A percentile compares a stretch with the other conserved stretches of the same genome.
Conservation (phyloP, 2,113 vertebrate species). For the Amblyopsis rosae region DNA sequence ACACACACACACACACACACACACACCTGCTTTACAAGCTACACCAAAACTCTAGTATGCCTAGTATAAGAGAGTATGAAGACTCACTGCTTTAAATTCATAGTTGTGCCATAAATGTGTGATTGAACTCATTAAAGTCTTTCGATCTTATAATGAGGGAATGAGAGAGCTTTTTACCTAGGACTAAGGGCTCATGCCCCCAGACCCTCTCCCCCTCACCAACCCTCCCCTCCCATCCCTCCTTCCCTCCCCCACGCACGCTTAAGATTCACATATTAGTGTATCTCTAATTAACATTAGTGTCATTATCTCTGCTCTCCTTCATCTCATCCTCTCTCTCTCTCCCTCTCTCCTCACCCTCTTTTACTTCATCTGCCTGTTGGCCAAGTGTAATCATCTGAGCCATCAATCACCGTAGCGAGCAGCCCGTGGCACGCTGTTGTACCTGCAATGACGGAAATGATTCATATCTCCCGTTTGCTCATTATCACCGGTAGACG, state of each 20-base stretch:
- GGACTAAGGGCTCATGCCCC: constrained; percentile 17
- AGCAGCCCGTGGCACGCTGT: constrained; percentile 36
- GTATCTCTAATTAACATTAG: constrained; percentile 63
- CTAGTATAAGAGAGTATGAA: neutral
- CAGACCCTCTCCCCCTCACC: neutral
- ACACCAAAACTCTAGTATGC: neutral
- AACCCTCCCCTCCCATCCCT: no score
- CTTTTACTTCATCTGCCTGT: constrained; percentile 38
- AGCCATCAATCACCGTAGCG: constrained; percentile 58
- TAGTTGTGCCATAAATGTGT: neutral
- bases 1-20: neutral
- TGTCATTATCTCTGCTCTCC: constrained; percentile 47
- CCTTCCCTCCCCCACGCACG: neutral
- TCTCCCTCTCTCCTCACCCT: constrained; percentile 38
- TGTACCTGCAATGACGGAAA: constrained; percentile 56
- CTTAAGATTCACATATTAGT: constrained; percentile 51
- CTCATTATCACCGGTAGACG: constrained; percentile 39
- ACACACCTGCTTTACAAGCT: no score
- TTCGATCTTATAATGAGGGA: neutral
- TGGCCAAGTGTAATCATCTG: constrained; percentile 60
- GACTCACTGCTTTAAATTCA: neutral
- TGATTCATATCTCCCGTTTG: constrained; percentile 52
- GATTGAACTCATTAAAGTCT: neutral
- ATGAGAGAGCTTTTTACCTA: constrained; percentile 19
- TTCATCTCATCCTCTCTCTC: constrained; percentile 23